Percentiles rank a stretch among this genome's conserved stretches.
phyloP scores from a whole-genome alignment of 2,797 vertebrate genomes.

The Arnoldichthys spilopterus region DNA sequence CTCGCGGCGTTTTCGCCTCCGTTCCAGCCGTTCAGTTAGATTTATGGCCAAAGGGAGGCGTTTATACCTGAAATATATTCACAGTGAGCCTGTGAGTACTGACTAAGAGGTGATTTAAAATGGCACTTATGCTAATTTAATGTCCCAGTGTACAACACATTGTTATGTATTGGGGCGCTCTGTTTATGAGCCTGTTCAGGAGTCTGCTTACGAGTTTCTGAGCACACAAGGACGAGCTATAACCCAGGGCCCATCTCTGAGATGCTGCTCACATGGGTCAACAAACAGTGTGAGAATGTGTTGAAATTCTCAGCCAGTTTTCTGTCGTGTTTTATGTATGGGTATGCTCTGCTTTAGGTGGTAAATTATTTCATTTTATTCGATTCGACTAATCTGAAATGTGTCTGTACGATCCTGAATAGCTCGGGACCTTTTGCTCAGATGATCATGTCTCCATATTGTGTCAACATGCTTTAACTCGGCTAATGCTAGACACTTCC shows the following conservation, averaged over 20 bases:
- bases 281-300: neutral
- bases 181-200: too few relatives aligned
- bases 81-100: neutral
- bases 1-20: neutral
- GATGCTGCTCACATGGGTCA: neutral
- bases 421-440: neutral
- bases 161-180: too few relatives aligned
- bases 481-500: neutral
- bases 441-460: neutral
- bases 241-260: neutral
- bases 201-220: neutral
- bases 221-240: neutral
- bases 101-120: neutral
- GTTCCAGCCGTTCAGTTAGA: neutral
- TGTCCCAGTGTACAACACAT: neutral
- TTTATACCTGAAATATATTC: neutral
- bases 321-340: too few relatives aligned
- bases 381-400: too few relatives aligned
- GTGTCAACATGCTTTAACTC: neutral
- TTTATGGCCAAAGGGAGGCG: neutral
- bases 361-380: too few relatives aligned
- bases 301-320: neutral
- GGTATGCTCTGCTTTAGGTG: too few relatives aligned
- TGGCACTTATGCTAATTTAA: neutral
- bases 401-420: too few relatives aligned